These are phyloP conservation scores for Mesembrinibis cayennensis DNA, from an alignment of 2,113 vertebrate genomes.

Conservation along the genomic window DNA sequence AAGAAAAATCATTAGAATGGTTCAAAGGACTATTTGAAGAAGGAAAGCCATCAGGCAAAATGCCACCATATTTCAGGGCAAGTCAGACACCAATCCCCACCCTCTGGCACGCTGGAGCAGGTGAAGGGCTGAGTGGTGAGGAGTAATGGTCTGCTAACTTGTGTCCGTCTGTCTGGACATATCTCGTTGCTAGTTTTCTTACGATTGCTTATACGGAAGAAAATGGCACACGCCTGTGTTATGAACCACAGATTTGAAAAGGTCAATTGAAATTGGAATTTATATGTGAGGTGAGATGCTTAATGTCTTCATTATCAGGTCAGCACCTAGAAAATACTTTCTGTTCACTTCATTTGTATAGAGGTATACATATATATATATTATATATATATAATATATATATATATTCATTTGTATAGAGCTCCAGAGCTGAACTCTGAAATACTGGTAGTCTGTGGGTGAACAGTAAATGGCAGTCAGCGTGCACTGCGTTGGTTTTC, in stretches of 20 bases:
- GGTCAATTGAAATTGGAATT: neutral
- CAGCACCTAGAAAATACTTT: conserved; percentile 6
- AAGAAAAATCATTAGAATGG: neutral
- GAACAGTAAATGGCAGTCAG: neutral
- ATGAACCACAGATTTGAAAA: neutral
- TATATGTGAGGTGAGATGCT: neutral
- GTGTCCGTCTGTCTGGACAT: neutral
- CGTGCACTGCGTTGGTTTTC: neutral
- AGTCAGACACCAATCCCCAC: neutral
- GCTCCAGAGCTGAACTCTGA: neutral
- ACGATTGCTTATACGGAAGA: neutral
- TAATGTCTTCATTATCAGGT: conserved; percentile 44
- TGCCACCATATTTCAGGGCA: neutral
- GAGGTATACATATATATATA: no score
- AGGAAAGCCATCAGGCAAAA: neutral
- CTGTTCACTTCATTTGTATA: neutral
- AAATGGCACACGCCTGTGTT: neutral
- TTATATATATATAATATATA: no score
- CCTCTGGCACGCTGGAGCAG: neutral
- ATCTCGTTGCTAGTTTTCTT: neutral
- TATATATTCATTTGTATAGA: no score
- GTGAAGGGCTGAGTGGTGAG: neutral
- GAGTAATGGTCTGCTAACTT: conserved; percentile 3
- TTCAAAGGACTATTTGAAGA: neutral
- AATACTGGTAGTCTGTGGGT: neutral